Percentiles rank a stretch among this genome's conserved stretches.
Evolutionary conservation across 2,888 invertebrate species (phyloP).

Genomic region (Griposia aprilina): DNA sequence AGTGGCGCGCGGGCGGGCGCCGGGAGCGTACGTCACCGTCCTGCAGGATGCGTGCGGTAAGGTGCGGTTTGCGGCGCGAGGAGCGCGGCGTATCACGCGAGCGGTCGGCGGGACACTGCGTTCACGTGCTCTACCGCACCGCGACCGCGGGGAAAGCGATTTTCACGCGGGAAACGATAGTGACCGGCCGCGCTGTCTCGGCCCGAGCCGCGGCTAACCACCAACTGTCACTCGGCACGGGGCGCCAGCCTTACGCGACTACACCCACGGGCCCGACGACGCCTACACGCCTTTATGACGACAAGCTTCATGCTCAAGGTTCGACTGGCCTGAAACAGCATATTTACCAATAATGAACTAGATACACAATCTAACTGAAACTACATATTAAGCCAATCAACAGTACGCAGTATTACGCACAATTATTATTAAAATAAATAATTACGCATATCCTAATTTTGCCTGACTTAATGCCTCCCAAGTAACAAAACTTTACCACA

Average conservation of each 20-base stretch:
- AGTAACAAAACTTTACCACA: constrained; percentile 25
- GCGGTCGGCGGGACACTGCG: constrained; percentile 90
- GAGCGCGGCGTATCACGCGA: constrained; percentile 89
- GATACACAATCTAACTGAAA: constrained; percentile 9
- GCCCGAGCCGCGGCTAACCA: constrained; percentile 80
- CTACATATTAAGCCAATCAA: not conserved
- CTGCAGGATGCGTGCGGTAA: constrained; percentile 76
- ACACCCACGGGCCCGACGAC: constrained; percentile 53
- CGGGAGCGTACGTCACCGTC: constrained; percentile 78
- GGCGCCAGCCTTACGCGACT: constrained; percentile 43
- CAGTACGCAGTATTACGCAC: too few relatives aligned
- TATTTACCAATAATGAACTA: constrained; percentile 3
- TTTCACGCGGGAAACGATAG: constrained; percentile 89
- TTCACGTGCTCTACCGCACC: constrained; percentile 85
- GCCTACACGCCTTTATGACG: constrained; percentile 50
- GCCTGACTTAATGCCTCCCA: not conserved
- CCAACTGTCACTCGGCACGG: constrained; percentile 80
- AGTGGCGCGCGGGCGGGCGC: constrained; percentile 84
- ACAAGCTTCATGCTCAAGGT: constrained; percentile 26
- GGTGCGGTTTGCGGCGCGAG: constrained; percentile 74
- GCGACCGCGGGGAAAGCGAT: constrained; percentile 88
- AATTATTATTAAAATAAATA: too few relatives aligned
- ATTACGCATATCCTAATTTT: constrained; percentile 14
- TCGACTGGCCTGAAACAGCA: constrained; percentile 24
- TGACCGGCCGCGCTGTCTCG: constrained; percentile 87